These are phyloP conservation scores for Drosophila busckii DNA, from an alignment of 1,140 invertebrate genomes.

Conservation along the genomic window DNA sequence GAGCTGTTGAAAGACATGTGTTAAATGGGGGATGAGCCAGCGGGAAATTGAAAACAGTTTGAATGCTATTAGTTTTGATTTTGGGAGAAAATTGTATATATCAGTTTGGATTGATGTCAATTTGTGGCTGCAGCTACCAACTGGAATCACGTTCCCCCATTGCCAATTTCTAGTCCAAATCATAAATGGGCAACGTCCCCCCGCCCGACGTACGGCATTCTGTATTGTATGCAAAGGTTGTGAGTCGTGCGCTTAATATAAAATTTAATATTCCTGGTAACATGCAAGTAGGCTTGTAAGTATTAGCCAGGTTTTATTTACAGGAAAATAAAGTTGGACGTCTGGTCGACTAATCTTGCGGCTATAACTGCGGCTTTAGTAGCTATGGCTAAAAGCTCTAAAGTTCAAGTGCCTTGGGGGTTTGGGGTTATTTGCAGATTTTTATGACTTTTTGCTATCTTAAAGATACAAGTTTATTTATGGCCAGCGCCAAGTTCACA, in stretches of 20 bases:
- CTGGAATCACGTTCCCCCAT: too few relatives aligned
- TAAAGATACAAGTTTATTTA: constrained; percentile 74
- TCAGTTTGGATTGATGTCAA: too few relatives aligned
- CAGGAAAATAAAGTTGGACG: constrained; percentile 18
- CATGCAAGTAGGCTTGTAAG: constrained; percentile 10
- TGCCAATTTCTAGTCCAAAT: constrained; percentile 11
- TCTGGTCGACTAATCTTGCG: constrained; percentile 8
- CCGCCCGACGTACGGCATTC: too few relatives aligned
- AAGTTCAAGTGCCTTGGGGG: constrained; percentile 33
- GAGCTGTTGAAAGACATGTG: constrained; percentile 14
- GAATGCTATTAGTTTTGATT: constrained; percentile 24
- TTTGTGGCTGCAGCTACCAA: too few relatives aligned
- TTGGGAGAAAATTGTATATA: too few relatives aligned
- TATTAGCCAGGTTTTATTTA: constrained; percentile 1
- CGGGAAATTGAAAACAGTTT: neutral
- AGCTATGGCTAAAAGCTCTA: constrained; percentile 50
- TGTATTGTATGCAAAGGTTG: constrained; percentile 64
- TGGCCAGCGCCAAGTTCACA: constrained; percentile 42
- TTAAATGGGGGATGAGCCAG: neutral
- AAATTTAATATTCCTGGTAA: constrained; percentile 68
- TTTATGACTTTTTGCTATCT: constrained; percentile 72
- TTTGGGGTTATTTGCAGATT: constrained; percentile 63
- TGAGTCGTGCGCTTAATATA: constrained; percentile 69
- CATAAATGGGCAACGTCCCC: too few relatives aligned
- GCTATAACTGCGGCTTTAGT: constrained; percentile 9